phyloP scores from a whole-genome alignment of 2,113 vertebrate genomes.

The Maccullochella peelii region DNA sequence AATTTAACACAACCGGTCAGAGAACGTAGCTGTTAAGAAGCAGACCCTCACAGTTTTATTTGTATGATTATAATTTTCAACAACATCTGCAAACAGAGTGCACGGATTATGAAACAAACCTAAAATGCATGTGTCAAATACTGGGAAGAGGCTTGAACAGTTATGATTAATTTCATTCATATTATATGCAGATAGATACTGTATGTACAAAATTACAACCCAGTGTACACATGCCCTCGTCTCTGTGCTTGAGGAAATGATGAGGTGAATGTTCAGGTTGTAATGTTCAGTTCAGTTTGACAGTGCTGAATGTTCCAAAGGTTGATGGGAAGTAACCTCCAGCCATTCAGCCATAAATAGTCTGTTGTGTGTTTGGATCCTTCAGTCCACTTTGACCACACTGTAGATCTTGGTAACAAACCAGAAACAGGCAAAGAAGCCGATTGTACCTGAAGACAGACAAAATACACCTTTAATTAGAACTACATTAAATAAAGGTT shows the following conservation, averaged over 20 bases:
- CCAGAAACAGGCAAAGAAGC: slow-evolving; percentile 74
- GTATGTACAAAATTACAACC: slow-evolving; percentile 25
- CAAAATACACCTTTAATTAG: neutral
- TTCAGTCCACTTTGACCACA: slow-evolving; percentile 74
- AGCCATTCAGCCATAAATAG: neutral
- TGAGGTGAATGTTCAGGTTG: neutral
- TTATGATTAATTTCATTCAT: slow-evolving; percentile 4
- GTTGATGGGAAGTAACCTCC: neutral
- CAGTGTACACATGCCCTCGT: neutral
- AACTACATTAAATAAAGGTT: neutral
- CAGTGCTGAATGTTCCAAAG: neutral
- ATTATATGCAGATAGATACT: slow-evolving; percentile 32
- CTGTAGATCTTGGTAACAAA: slow-evolving; percentile 76
- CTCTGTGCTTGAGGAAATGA: neutral
- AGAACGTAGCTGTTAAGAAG: neutral
- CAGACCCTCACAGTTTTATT: slow-evolving; percentile 2
- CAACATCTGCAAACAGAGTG: slow-evolving; percentile 20
- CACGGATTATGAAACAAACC: neutral
- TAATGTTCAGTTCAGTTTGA: slow-evolving; percentile 11
- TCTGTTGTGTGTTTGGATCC: slow-evolving; percentile 1
- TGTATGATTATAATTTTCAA: neutral
- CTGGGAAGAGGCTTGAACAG: neutral
- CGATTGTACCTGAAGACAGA: slow-evolving; percentile 60
- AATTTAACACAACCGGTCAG: neutral
- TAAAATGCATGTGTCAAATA: neutral